Base-by-base conservation (phyloP, 2,113 vertebrate species). In the Mystacornis crossleyi region DNA sequence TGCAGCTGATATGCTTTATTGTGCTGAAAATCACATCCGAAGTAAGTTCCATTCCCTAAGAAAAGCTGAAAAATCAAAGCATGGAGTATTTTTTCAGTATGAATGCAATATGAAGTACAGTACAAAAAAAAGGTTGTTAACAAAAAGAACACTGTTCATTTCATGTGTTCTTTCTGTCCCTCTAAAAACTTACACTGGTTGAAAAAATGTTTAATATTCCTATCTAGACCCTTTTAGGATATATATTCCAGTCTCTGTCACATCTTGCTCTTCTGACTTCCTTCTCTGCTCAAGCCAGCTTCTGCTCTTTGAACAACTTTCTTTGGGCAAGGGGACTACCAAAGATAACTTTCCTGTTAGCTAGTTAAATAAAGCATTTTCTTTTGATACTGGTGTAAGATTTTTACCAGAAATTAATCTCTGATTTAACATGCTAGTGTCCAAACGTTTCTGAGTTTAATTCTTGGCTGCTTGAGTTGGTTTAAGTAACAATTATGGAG, bases 1-100 rank as follows among this genome's bases (percentile, higher is more conserved):
- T 51, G 98, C 98, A 62, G 99, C 98, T 8, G 99, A 99, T 77
- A 99, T 99, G 98, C 98, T 99, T 80, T 96, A 99, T 78, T 99
- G 99, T 71, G 98, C 99, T 19, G 99, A 99, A 58, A 98, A 97
- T 91, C 99, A 99, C 40, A 21, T 99, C 42, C 97, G 98, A 95
- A 99, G 99, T 99, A 98, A 98, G 99, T 97, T 81, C 53, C 26
- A 3, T 90, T 84, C 33, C 17, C 45, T 21, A 42, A 67, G 25
- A 67, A 83, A 28, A 18, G 24, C 45, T 95, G 54, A 54, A 78
- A 93, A 83, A 86, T 77, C 38, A 79, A 93, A 67, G 38, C 42
- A 61, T 45, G 53, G 23, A 40, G 16, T 29, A 14, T n/a, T 60
- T 81, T 42, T 38, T 67, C 53, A 34, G n/a, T 67, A 40, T 34